Conservation (phyloP, 2,888 invertebrate species). For the Ectropis crepuscularia region DNA sequence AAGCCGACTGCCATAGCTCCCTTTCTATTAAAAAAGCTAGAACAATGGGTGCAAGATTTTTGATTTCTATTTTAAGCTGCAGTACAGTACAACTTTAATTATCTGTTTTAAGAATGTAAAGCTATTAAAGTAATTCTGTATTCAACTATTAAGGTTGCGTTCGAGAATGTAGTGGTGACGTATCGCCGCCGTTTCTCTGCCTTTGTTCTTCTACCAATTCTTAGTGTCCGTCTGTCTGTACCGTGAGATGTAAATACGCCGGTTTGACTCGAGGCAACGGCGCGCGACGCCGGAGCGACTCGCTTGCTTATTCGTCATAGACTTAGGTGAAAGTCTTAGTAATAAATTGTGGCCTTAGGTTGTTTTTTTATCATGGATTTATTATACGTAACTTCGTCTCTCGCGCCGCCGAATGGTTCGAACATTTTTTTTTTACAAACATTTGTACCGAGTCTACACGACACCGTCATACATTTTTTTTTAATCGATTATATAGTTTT, state of each 20-base stretch:
- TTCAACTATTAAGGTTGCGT: neutral
- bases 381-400: conserved; percentile 59
- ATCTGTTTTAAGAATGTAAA: no score
- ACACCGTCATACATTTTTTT: conserved; percentile 59
- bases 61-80: no score
- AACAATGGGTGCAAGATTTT: no score
- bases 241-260: conserved; percentile 63
- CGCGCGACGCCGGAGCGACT: conserved; percentile 30
- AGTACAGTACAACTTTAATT: no score
- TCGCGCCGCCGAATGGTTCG: conserved; percentile 53
- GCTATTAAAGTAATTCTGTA: no score
- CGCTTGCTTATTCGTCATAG: conserved; percentile 60
- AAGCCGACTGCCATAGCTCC: no score
- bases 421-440: conserved; percentile 62
- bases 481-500: conserved; percentile 74
- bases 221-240: conserved; percentile 18
- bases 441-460: conserved; percentile 76
- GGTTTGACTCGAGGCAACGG: conserved; percentile 36
- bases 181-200: conserved; percentile 20
- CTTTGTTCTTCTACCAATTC: conserved; percentile 38
- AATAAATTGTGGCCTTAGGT: conserved; percentile 81
- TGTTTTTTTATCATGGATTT: conserved; percentile 62
- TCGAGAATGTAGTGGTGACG: neutral
- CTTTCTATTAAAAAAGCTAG: no score
- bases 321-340: conserved; percentile 59